Conservation (phyloP, 2,888 invertebrate genomes). For the Nemurella pictetii region DNA sequence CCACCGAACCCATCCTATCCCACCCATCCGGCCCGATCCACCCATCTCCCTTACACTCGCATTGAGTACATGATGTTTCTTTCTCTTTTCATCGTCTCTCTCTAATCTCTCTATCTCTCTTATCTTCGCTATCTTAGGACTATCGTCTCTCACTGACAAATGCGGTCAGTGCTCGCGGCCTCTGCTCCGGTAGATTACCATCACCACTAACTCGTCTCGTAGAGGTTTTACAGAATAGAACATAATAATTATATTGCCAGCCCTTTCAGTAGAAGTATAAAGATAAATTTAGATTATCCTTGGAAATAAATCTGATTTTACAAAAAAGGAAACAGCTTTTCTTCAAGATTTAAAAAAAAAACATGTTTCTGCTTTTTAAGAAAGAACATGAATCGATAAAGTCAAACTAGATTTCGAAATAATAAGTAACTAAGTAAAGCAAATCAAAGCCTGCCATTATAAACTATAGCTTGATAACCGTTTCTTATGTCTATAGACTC, state of each 20-base stretch:
- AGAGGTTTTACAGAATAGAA: constrained; percentile 41
- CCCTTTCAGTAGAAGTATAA: constrained; percentile 42
- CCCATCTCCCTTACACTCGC: constrained; percentile 25
- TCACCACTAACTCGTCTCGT: constrained; percentile 40
- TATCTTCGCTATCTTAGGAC: constrained; percentile 29
- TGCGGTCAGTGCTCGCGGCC: constrained; percentile 24
- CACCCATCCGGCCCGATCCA: constrained; percentile 10
- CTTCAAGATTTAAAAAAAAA: constrained; percentile 40
- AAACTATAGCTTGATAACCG: constrained; percentile 41
- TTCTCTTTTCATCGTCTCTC: constrained; percentile 39
- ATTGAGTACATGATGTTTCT: constrained; percentile 25
- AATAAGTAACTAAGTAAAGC: constrained; percentile 42
- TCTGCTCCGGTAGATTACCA: constrained; percentile 34
- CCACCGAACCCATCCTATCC: constrained; percentile 1
- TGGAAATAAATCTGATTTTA: constrained; percentile 41
- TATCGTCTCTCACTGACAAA: constrained; percentile 14
- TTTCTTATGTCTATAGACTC: constrained; percentile 38
- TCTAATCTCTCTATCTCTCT: constrained; percentile 39
- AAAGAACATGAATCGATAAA: constrained; percentile 41
- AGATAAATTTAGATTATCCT: constrained; percentile 41
- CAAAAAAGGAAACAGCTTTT: constrained; percentile 40
- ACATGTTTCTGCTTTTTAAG: constrained; percentile 40
- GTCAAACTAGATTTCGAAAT: constrained; percentile 42
- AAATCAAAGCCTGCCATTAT: constrained; percentile 42
- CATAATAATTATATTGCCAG: constrained; percentile 37